Base-by-base conservation (phyloP, 2,797 vertebrate genomes). In the Rhabdophis nuchalis region DNA sequence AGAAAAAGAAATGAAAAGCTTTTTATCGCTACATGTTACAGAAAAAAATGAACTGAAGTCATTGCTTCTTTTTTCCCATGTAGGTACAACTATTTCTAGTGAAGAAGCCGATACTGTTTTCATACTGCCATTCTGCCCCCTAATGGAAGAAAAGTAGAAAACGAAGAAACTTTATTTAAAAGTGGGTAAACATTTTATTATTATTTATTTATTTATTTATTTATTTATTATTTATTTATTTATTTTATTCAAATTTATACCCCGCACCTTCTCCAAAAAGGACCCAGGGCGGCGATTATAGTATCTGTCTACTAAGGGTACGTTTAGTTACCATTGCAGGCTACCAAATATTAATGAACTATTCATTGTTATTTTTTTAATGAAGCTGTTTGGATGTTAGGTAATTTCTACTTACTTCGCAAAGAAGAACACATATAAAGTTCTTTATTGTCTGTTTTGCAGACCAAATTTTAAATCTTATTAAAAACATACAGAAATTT, bases 91-190 rank as follows among this genome's bases (percentile, higher is more conserved):
- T 72, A 41, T 56, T 64, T 60, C 6, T 25, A 52, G 5, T 0
- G 50, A 86, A 64, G 68, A 53, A 7, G 16, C 0, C 36, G 86
- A 56, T 27, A 6, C 12, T 16, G 92, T 96, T 92, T 50, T 93
- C n/a, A 93, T 92, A 89, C 8, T 90, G 93, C 92, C 68, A 50
- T 88, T 93, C 46, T 7, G 85, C 96, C 94, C 94, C 86, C 96
- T 95, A 60, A 60, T 91, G 96, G 94, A 89, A 85, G 29, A 95
- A 95, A 94, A 16, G 27, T 52, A 89, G 58, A 94, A 56, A 29
- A n/a, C 12, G 46, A 11, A 88, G n/a, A 41, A 54, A 46, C 2
- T 86, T 86, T 27, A 27, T 36, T 29, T 87, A 14, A 23, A 56
- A 58, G 50, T 54, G 36, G 87, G 50, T 2, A 36, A 50, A 25